Percentiles rank a stretch among this genome's conserved stretches.
Conservation (phyloP, 2,888 invertebrate genomes). For the Coecobrya sp. region DNA sequence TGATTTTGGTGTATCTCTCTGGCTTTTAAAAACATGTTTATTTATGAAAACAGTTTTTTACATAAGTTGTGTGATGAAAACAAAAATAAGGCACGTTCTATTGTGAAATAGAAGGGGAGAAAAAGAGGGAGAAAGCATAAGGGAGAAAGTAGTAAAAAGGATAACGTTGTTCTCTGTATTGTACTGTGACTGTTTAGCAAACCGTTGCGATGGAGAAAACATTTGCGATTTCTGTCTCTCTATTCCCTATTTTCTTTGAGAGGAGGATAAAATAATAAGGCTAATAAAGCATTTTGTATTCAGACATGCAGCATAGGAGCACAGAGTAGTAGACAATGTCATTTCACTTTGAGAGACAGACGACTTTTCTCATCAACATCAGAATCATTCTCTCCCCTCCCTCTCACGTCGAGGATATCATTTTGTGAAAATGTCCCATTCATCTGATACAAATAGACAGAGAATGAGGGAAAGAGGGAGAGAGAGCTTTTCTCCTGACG, state of each 20-base stretch:
- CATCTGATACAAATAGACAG: background rate
- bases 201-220: background rate
- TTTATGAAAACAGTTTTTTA: background rate
- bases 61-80: background rate
- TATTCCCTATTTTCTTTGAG: background rate
- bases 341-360: constrained; percentile 70
- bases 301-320: constrained; percentile 11
- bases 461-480: background rate
- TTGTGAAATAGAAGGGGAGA: background rate
- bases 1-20: background rate
- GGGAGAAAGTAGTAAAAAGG: background rate
- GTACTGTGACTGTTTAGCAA: background rate
- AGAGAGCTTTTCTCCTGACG: constrained; percentile 41
- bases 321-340: constrained; percentile 66
- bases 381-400: background rate
- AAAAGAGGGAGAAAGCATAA: background rate
- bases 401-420: background rate
- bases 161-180: background rate
- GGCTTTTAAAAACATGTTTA: background rate
- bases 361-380: constrained; percentile 61
- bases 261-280: constrained; percentile 47
- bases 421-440: constrained; percentile 33
- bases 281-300: constrained; percentile 64
- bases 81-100: background rate
- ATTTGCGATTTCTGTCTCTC: background rate